Evolutionary conservation across 2,797 vertebrate genomes (phyloP), one percentile per base, ranked within the genome.

Genomic region (Furcifer pardalis): DNA sequence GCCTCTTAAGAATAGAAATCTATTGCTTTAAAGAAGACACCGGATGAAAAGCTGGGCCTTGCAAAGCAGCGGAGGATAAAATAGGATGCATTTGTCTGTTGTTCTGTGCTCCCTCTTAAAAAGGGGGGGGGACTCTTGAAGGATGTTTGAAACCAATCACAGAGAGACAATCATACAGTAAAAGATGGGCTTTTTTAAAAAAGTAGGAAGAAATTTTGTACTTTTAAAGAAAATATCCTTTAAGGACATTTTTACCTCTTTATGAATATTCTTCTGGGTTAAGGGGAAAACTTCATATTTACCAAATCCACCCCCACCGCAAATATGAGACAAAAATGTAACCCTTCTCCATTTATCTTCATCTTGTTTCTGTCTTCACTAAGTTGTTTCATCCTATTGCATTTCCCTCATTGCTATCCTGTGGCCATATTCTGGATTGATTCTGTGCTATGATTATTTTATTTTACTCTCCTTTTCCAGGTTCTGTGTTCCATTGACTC

Each of bases 221-320:
- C 37, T 79, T 82, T 63, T 82, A 40, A 83, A 91, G 90, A 78
- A 32, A 0, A 0, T 60, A 62, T 81, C 75, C 86, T 65, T 59
- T 5, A 68, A 76, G 60, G 42, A 49, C 71, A 35, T 80, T 59
- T 68, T 75, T 83, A 87, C 86, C 52, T 68, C 72, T 73, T 68
- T 60, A 75, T 21, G 77, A n/a, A 72, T 84, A 2, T 49, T 88
- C 21, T 35, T 40, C 5, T 86, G 79, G 52, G 5, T 35, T 60
- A 40, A 60, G 84, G 73, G 46, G 42, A 7, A 66, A 82, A 74
- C 44, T 25, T 84, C 83, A 49, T 75, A 79, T 82, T 66, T n/a
- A 49, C 19, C 17, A 32, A 32, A 25, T 32, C 7, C 12, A 62
- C 79, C n/a, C 3, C 10, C 30, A 8, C n/a, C 63, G 17, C 2